Evolutionary conservation across 2,797 vertebrate species (phyloP).

Genomic region (Intellagama lesueurii): DNA sequence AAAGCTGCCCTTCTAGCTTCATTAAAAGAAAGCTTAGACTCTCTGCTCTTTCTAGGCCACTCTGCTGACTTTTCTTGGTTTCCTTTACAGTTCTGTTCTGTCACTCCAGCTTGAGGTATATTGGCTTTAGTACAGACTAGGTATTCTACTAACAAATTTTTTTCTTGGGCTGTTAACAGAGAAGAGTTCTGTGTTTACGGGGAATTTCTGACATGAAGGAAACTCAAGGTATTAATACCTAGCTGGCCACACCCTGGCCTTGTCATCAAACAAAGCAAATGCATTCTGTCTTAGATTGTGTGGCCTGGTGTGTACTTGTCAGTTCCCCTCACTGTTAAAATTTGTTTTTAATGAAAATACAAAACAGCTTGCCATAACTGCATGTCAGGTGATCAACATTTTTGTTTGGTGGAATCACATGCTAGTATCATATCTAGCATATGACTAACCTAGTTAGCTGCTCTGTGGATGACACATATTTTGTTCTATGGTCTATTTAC

Average conservation of each 20-base stretch:
- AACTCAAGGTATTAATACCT: neutral
- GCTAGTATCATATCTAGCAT: too few relatives aligned
- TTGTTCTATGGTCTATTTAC: conserved; percentile 22
- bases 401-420: neutral
- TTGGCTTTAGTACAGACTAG: neutral
- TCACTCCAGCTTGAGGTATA: neutral
- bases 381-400: neutral
- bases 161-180: neutral
- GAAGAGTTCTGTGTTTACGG: neutral
- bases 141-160: neutral
- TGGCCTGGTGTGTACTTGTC: neutral
- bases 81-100: neutral
- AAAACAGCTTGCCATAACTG: too few relatives aligned
- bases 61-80: neutral
- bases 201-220: neutral
- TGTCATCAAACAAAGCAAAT: neutral
- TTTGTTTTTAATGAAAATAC: too few relatives aligned
- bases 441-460: neutral
- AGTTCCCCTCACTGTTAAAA: neutral
- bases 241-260: neutral
- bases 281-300: neutral
- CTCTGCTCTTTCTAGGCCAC: neutral
- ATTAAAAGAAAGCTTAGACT: neutral
- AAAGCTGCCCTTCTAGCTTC: neutral
- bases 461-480: neutral